A percentile compares a stretch with the other conserved stretches of the same genome.
Evolutionary conservation across 2,797 vertebrate species (phyloP).

Genomic region (Dermochelys coriacea): DNA sequence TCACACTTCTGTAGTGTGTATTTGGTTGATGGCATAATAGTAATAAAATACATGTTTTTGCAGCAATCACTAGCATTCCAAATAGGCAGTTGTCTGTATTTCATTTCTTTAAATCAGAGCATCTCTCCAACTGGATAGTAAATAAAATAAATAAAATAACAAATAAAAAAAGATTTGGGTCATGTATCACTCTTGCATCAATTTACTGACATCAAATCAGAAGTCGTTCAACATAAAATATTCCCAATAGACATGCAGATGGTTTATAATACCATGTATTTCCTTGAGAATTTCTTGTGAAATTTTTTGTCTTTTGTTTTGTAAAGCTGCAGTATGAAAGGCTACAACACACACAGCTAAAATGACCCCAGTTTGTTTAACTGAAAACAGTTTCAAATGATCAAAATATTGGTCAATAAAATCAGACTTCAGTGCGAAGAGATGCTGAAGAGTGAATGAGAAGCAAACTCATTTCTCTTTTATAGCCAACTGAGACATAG

Average conservation of each 20-base stretch:
- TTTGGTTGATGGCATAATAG: not conserved
- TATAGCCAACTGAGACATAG: not conserved
- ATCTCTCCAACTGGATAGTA: not conserved
- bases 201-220: slow-evolving; percentile 23
- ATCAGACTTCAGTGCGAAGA: slow-evolving; percentile 41
- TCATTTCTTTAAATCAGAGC: not conserved
- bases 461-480: slow-evolving; percentile 10
- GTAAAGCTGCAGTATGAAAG: not conserved
- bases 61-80: slow-evolving; percentile 28
- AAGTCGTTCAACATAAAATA: slow-evolving; percentile 25
- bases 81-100: slow-evolving; percentile 13
- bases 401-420: not conserved
- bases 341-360: not conserved
- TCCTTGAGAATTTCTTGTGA: not conserved
- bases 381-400: slow-evolving; percentile 2
- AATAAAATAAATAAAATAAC: not conserved
- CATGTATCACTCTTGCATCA: not conserved
- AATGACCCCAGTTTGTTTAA: not conserved
- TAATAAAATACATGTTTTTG: slow-evolving; percentile 13
- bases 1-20: slow-evolving; percentile 25
- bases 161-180: not conserved
- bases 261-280: not conserved
- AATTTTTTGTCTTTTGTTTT: not conserved
- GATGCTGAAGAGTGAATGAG: not conserved
- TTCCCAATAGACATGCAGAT: not conserved